Conservation (phyloP, 2,113 vertebrate genomes). For the Xerus inauris region DNA sequence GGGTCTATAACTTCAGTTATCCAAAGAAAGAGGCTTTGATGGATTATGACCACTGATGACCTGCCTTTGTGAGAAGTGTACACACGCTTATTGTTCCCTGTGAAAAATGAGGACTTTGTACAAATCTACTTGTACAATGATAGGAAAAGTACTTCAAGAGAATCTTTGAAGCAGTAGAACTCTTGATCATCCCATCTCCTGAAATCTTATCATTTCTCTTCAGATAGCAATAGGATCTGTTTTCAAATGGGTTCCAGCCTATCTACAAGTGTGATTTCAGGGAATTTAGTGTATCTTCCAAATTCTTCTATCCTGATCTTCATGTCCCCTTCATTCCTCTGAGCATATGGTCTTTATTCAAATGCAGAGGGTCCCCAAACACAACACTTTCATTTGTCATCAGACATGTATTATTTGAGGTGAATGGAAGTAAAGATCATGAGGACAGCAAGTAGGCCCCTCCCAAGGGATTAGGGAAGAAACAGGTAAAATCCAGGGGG, state of each 20-base stretch:
- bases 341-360: background rate
- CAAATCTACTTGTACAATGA: background rate
- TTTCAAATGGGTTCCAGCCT: background rate
- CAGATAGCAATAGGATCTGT: background rate
- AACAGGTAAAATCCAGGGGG: background rate
- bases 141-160: slow-evolving; percentile 72
- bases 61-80: slow-evolving; percentile 81
- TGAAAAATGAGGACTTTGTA: slow-evolving; percentile 83
- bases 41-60: slow-evolving; percentile 71
- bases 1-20: slow-evolving; percentile 81
- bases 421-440: background rate
- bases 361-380: background rate
- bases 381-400: background rate
- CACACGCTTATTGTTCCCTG: slow-evolving; percentile 80
- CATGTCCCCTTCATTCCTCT: background rate
- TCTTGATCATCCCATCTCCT: background rate
- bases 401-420: background rate
- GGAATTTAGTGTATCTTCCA: background rate
- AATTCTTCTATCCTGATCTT: background rate
- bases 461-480: background rate
- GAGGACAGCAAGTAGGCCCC: background rate
- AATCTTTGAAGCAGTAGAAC: slow-evolving; percentile 55
- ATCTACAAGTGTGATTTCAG: background rate
- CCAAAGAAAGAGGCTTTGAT: slow-evolving; percentile 86
- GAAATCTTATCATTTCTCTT: slow-evolving; percentile 36